Evolutionary conservation across 2,113 vertebrate species (phyloP).

Genomic region (Malaclemys terrapin): DNA sequence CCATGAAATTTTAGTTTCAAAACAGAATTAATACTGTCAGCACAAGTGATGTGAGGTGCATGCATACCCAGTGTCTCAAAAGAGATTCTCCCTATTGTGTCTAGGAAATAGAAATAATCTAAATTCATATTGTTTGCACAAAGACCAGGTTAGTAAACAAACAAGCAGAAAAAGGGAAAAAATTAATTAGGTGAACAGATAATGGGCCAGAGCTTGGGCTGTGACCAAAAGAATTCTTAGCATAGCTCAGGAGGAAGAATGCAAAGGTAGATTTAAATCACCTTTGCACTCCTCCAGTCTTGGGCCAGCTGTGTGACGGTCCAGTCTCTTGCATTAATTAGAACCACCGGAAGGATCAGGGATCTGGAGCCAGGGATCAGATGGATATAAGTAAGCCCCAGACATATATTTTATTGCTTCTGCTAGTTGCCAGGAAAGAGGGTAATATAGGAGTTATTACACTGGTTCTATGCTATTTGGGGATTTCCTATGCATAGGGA

Average conservation of each 20-base stretch:
- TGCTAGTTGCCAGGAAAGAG: not conserved
- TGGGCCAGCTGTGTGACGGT: not conserved
- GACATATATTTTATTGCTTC: not conserved
- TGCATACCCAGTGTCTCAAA: not conserved
- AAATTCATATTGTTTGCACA: not conserved
- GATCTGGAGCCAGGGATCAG: not conserved
- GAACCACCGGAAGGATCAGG: not conserved
- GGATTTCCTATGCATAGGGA: not conserved
- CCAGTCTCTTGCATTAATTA: not conserved
- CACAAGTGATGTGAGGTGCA: not conserved
- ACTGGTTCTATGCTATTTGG: not conserved
- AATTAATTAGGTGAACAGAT: not conserved
- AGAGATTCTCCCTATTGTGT: not conserved
- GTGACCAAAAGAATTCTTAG: not conserved
- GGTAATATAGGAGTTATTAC: not conserved
- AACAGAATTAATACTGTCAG: constrained; percentile 46
- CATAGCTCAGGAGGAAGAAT: not conserved
- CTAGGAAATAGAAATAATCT: not conserved
- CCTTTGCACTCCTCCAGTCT: not conserved
- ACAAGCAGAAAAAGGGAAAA: not conserved
- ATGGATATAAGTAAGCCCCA: not conserved
- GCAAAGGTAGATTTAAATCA: not conserved
- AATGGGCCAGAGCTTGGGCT: not conserved
- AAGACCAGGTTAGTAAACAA: not conserved
- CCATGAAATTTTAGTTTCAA: constrained; percentile 23